A percentile compares a stretch with the other conserved stretches of the same genome.
These are phyloP conservation scores for Centroberyx gerrardi DNA, from an alignment of 2,797 vertebrate species.

Conservation along the genomic window DNA sequence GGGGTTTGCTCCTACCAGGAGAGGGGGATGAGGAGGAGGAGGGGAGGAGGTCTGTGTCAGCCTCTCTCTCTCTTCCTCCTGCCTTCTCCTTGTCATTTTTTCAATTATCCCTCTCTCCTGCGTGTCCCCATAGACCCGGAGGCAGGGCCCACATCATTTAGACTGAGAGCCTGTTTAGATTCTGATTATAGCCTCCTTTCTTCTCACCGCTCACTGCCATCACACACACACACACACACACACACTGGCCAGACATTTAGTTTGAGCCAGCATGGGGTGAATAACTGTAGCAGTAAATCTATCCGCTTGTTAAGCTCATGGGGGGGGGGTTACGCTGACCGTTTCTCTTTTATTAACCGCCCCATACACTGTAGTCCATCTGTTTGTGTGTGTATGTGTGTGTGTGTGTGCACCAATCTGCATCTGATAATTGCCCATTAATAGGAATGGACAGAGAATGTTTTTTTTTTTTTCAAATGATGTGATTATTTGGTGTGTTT, in stretches of 20 bases:
- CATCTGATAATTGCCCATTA: constrained; percentile 59
- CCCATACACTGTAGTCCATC: not conserved
- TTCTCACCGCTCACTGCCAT: constrained; percentile 60
- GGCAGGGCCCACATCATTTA: constrained; percentile 83
- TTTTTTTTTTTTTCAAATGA: constrained; percentile 61
- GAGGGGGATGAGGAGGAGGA: constrained; percentile 48
- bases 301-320: constrained; percentile 39
- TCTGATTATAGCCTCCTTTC: constrained; percentile 83
- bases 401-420: constrained; percentile 14
- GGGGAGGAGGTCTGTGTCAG: constrained; percentile 68
- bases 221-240: constrained; percentile 18
- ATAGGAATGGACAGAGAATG: constrained; percentile 57
- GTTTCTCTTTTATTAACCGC: constrained; percentile 22
- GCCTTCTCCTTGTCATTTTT: constrained; percentile 86
- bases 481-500: constrained; percentile 6
- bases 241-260: constrained; percentile 19
- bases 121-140: constrained; percentile 77
- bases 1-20: constrained; percentile 78
- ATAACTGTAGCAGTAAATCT: constrained; percentile 62
- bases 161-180: constrained; percentile 87
- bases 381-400: constrained; percentile 5
- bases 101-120: constrained; percentile 85
- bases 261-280: constrained; percentile 60
- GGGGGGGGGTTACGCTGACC: not conserved
- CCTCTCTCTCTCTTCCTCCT: constrained; percentile 69